Percentiles rank a stretch among this genome's conserved stretches.
Conservation (phyloP, 2,888 invertebrate genomes). For the Pediacus dermestoides region DNA sequence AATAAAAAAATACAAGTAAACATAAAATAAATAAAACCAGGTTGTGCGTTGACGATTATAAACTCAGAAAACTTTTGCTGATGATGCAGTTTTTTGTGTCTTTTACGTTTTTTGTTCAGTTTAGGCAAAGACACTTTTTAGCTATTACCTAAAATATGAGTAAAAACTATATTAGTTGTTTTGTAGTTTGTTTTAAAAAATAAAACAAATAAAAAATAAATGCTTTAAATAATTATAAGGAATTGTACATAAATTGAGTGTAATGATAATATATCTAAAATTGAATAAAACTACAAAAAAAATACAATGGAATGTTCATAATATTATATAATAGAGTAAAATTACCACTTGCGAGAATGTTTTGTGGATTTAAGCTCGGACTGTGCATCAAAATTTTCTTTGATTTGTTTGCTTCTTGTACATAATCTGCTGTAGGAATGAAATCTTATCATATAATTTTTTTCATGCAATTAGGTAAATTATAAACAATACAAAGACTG, state of each 20-base stretch:
- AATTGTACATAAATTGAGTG: conserved; percentile 39
- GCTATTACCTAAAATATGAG: not conserved
- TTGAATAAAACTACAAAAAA: conserved; percentile 11
- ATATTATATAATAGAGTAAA: conserved; percentile 20
- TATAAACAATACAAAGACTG: conserved; percentile 27
- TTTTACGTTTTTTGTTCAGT: conserved; percentile 3
- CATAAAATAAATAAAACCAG: too few relatives aligned
- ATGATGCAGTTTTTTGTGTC: too few relatives aligned
- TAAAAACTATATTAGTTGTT: conserved; percentile 16
- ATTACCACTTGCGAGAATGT: not conserved
- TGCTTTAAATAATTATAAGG: conserved; percentile 45
- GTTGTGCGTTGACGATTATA: too few relatives aligned
- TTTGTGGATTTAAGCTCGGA: not conserved
- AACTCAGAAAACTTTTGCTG: too few relatives aligned
- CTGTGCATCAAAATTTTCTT: not conserved
- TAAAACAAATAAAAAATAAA: conserved; percentile 29
- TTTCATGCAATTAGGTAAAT: conserved; percentile 11
- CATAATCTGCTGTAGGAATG: not conserved
- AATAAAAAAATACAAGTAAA: too few relatives aligned
- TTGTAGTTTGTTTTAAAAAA: conserved; percentile 28
- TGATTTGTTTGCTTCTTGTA: not conserved
- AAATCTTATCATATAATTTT: not conserved
- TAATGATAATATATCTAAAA: too few relatives aligned
- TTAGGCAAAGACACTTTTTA: not conserved
- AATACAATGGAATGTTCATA: conserved; percentile 34